Evolutionary conservation across 1,140 invertebrate genomes (phyloP).

Genomic region (Drosophila gunungcola): DNA sequence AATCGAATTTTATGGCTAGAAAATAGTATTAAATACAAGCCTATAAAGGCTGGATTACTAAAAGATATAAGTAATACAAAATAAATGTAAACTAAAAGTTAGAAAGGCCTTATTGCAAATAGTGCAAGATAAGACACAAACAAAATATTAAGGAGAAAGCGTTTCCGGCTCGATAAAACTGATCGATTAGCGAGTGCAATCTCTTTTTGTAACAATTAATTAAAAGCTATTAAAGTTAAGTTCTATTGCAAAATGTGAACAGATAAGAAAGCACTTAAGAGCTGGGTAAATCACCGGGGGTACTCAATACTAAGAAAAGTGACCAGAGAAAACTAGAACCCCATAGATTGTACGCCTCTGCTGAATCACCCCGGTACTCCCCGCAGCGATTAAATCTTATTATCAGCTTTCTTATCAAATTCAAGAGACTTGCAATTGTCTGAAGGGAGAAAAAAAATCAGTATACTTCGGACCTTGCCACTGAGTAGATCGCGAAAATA

Average conservation of each 20-base stretch:
- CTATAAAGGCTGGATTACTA: not conserved
- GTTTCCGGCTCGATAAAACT: not conserved
- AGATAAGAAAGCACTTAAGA: slow-evolving; percentile 16
- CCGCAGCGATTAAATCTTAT: slow-evolving; percentile 27
- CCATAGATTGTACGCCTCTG: slow-evolving; percentile 2
- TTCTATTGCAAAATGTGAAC: not conserved
- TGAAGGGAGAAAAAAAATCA: slow-evolving; percentile 11
- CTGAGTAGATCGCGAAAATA: slow-evolving; percentile 16
- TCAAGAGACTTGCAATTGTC: slow-evolving; percentile 1
- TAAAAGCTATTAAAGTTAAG: not conserved
- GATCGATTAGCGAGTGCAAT: slow-evolving; percentile 3
- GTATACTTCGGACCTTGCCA: slow-evolving; percentile 12
- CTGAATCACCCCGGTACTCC: not conserved
- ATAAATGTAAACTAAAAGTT: not conserved
- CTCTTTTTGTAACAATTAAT: not conserved
- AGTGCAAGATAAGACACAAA: too few species aligned
- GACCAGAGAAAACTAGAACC: slow-evolving; percentile 3
- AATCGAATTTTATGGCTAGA: not conserved
- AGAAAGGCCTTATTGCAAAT: too few species aligned
- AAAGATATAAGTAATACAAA: not conserved
- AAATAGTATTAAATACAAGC: not conserved
- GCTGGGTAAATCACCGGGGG: slow-evolving; percentile 13
- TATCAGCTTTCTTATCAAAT: slow-evolving; percentile 44
- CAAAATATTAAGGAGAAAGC: too few species aligned
- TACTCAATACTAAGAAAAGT: not conserved